A percentile compares a stretch with the other conserved stretches of the same genome.
Evolutionary conservation across 2,113 vertebrate species (phyloP).

Genomic region (Chionodraco myersi): DNA sequence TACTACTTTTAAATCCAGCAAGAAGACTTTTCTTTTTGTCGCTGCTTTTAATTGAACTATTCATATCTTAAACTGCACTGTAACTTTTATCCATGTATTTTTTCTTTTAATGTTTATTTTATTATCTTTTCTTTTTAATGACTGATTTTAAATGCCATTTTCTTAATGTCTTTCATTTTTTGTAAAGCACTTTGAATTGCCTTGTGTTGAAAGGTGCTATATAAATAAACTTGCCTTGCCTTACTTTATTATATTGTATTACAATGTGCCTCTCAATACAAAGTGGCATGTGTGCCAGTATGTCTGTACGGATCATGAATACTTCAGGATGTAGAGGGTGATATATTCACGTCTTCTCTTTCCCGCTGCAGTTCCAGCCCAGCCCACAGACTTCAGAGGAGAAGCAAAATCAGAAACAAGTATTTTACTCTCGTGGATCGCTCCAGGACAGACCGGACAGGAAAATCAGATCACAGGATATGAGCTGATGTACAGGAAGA

Average conservation of each 20-base stretch:
- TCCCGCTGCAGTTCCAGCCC: conserved; percentile 90
- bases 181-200: no score
- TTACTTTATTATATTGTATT: conserved; percentile 2
- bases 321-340: conserved; percentile 19
- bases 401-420: conserved; percentile 99
- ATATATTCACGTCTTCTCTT: conserved; percentile 32
- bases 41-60: no score
- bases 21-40: no score
- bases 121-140: no score
- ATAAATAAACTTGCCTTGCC: no score
- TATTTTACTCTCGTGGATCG: conserved; percentile 95
- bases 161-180: no score
- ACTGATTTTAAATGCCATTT: no score
- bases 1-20: no score
- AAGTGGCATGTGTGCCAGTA: conserved; percentile 6
- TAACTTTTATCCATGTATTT: no score
- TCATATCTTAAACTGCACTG: no score
- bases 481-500: conserved; percentile 95
- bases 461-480: conserved; percentile 96
- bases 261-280: conserved; percentile 3
- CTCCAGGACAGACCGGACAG: conserved; percentile 87
- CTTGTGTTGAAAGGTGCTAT: no score
- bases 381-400: conserved; percentile 95
- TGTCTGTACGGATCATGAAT: conserved; percentile 21
- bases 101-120: no score